Conservation (phyloP, 2,888 invertebrate genomes). For the Phalera bucephala region DNA sequence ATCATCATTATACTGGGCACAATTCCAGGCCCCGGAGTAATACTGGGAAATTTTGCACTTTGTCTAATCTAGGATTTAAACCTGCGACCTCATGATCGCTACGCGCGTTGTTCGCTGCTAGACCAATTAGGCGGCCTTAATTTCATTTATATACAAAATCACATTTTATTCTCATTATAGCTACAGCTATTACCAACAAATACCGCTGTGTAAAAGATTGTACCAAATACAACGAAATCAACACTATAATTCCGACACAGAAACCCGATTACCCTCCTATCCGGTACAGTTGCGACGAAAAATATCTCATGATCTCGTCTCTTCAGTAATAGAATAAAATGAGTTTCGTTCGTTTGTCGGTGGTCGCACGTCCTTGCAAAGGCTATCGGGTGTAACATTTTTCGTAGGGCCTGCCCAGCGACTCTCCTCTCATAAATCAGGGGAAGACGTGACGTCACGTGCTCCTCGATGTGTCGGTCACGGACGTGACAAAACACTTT, state of each 20-base stretch:
- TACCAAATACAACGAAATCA: background rate
- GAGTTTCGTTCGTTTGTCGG: constrained; percentile 60
- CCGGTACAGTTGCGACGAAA: constrained; percentile 32
- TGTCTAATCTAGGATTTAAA: too few species aligned
- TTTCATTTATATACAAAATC: too few species aligned
- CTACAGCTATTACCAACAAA: too few species aligned
- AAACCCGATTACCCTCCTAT: background rate
- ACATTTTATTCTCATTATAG: too few species aligned
- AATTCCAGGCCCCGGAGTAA: too few species aligned
- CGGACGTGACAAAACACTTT: constrained; percentile 61
- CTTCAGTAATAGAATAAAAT: constrained; percentile 58
- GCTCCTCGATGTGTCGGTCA: constrained; percentile 56
- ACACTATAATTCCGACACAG: background rate
- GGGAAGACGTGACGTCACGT: constrained; percentile 68
- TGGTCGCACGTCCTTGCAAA: constrained; percentile 55
- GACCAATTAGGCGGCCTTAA: too few species aligned
- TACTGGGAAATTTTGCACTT: too few species aligned
- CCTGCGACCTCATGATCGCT: too few species aligned
- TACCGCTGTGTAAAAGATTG: too few species aligned
- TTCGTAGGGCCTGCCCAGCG: constrained; percentile 49
- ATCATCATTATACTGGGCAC: too few species aligned
- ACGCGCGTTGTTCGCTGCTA: too few species aligned
- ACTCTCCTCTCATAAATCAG: constrained; percentile 74
- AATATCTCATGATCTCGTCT: constrained; percentile 49
- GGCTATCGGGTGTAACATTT: constrained; percentile 68